Base-by-base conservation (phyloP, 2,888 invertebrate genomes). In the Ashinkailepas kermadecensis region DNA sequence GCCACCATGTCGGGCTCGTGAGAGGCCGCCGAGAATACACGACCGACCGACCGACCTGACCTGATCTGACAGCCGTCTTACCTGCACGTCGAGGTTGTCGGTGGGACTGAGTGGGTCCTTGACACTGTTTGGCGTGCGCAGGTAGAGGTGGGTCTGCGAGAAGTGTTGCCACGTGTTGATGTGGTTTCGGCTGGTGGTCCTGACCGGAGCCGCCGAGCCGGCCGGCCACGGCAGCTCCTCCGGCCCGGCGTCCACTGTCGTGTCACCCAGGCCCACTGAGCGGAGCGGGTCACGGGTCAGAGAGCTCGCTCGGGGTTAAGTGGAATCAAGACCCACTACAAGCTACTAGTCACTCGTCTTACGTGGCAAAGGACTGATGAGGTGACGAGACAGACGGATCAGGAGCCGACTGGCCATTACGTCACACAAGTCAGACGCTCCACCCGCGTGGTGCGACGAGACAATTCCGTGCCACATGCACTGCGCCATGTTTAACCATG, bases 81-180 rank as follows among this genome's bases (percentile, higher is more conserved):
- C 91, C 84, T 91, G 88, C 54, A 95, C 89, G 85, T 97, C 96
- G 70, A 89, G 86, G 80, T 90, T 89, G 86, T 93, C 92, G 57
- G 92, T 91, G 81, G 91, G 91, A 81, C 89, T 88, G 70, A 95
- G 89, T 81, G 89, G 88, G 81, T 90, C 90, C 4, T 92, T 89
- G 84, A 92, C 93, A 84, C 91, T 91, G 86, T 93, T 93, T 86
- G 96, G 95, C 87, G 93, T 93, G 54, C 93, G 92, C 87, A 94
- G 91, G 87, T 93, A 93, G 65, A 93, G 91, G 87, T 96, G 94
- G 23, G 93, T 92, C 83, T 90, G 90, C 86, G 96, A 96, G 87
- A 98, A 93, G 86, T 93, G 92, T 81, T 93, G 92, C 94, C 96
- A 97, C 78, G 58, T 58, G 78, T 78, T 78, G 58, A 78, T 78